These are phyloP conservation scores for Caenorhabditis afra DNA, from an alignment of 2,888 invertebrate species.

Conservation along the genomic window DNA sequence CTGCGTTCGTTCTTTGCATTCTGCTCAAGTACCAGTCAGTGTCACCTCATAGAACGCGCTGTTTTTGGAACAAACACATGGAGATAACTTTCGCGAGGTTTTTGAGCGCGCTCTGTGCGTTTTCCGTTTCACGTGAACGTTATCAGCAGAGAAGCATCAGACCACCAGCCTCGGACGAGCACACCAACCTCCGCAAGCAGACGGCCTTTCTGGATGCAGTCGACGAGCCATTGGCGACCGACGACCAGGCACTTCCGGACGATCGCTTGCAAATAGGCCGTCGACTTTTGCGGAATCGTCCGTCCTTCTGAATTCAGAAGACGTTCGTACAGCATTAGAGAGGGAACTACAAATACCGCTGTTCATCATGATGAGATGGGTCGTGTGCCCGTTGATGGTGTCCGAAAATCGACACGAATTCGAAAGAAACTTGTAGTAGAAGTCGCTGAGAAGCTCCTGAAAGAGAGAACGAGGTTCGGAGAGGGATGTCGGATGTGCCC, in stretches of 20 bases:
- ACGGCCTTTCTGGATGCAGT: conserved; percentile 29
- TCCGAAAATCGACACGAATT: conserved; percentile 47
- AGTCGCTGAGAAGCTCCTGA: conserved; percentile 61
- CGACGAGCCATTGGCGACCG: conserved; percentile 50
- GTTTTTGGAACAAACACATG: conserved; percentile 11
- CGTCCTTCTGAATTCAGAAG: conserved; percentile 39
- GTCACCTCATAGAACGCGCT: conserved; percentile 1
- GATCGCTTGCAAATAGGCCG: conserved; percentile 36
- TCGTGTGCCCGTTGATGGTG: conserved; percentile 38
- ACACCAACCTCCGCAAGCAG: conserved; percentile 26
- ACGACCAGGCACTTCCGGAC: conserved; percentile 52
- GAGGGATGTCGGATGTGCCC: not conserved
- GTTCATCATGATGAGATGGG: conserved; percentile 67
- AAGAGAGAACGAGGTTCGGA: conserved; percentile 19
- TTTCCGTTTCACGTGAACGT: conserved; percentile 13
- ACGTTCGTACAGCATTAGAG: not conserved
- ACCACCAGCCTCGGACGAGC: conserved; percentile 19
- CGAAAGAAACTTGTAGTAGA: conserved; percentile 50
- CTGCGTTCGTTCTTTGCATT: conserved; percentile 22
- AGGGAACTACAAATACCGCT: conserved; percentile 31
- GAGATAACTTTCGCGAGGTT: conserved; percentile 1
- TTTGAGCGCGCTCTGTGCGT: conserved; percentile 24
- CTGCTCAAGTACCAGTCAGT: not conserved
- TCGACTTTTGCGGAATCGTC: conserved; percentile 48
- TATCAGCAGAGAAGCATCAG: conserved; percentile 39